Evolutionary conservation across 2,888 invertebrate genomes (phyloP), one percentile per base, ranked within the genome.

Genomic region (Brachyopa scutellaris): DNA sequence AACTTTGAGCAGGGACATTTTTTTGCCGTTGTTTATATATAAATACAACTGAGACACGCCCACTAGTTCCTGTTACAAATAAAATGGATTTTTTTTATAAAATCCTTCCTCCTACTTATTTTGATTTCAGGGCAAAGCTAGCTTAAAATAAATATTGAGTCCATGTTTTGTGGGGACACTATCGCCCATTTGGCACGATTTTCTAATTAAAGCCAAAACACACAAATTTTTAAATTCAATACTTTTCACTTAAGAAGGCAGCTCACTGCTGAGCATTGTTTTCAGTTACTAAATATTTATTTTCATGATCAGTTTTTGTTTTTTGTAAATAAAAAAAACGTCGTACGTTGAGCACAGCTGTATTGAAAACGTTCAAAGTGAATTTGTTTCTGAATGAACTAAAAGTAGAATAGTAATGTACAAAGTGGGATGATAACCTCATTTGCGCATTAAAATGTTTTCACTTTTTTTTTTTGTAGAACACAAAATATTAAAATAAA

Each of bases 341-440:
- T 47, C 15, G 26, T 53, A 55, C 47, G 45, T 57, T 17, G 36
- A 57, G 45, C 55, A 67, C 26, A 67, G 45, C 45, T 36, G 55
- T 47, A 33, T 57, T 15, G 26, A 4, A 26, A 33, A 13, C 36
- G 9, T 47, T 19, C 19, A 33, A 45, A 61, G 31, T 45, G 1
- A 36, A 36, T 7, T 0, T 36, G 2, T 61, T 57, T 55, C 36
- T 47, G 55, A 57, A 36, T 67, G 67, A 45, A 42, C 11, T n/a
- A n/a, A n/a, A 26, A 59, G 13, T 29, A 19, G 7, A 17, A 2
- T 15, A 31, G 19, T 59, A n/a, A n/a, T n/a, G n/a, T n/a, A 36
- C 11, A 0, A 6, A 26, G 17, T 53, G 31, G 17, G 31, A 53
- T 31, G 31, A 38, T 53, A 9, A 40, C 17, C 29, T 38, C 47